Percentiles rank a stretch among this genome's conserved stretches.
phyloP scores from a whole-genome alignment of 2,888 invertebrate genomes.

The Epinotia ramella region DNA sequence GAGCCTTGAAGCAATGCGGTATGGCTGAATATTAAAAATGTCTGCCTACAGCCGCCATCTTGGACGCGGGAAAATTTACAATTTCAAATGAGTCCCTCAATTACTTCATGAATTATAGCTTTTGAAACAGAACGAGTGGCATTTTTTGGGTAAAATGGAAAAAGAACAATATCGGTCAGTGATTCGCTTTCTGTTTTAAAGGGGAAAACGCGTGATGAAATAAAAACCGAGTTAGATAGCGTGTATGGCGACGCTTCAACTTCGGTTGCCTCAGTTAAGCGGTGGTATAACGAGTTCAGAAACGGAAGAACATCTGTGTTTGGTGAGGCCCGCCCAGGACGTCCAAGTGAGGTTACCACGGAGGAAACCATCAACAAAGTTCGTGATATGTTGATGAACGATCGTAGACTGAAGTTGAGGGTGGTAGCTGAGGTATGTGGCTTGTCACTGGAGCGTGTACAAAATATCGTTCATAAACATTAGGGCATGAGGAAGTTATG shows the following conservation, averaged over 20 bases:
- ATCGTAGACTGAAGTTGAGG: conserved; percentile 4
- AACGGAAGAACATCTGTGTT: background rate
- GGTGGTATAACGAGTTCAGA: conserved; percentile 2
- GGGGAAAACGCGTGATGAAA: conserved; percentile 5
- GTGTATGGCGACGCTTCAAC: background rate
- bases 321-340: background rate
- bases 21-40: too few species aligned
- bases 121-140: background rate
- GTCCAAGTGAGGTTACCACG: too few species aligned
- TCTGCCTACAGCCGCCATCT: too few species aligned
- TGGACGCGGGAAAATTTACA: background rate
- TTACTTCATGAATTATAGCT: background rate
- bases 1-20: too few species aligned
- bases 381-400: too few species aligned
- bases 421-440: background rate
- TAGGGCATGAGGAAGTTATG: background rate
- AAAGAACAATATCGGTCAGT: background rate
- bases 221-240: background rate
- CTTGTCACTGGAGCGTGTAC: background rate
- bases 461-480: background rate
- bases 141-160: conserved; percentile 1
- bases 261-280: background rate
- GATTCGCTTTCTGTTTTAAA: conserved; percentile 2
- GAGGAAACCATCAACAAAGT: too few species aligned
- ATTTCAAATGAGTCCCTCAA: background rate